phyloP scores from a whole-genome alignment of 2,113 vertebrate genomes.

The Eleginops maclovinus region DNA sequence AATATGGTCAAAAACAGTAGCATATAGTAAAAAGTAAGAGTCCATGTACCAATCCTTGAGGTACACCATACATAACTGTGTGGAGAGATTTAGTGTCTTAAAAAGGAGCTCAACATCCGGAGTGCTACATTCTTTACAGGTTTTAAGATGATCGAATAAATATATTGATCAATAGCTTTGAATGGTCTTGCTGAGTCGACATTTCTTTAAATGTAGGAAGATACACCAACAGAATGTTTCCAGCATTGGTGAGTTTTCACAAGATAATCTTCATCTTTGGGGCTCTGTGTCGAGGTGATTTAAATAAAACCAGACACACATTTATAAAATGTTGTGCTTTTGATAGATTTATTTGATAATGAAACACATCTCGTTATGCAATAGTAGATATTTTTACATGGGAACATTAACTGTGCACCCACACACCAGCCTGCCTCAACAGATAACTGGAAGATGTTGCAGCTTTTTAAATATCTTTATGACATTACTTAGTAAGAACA shows the following conservation, averaged over 20 bases:
- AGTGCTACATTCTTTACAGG: no score
- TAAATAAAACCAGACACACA: not conserved
- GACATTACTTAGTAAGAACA: not conserved
- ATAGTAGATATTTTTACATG: conserved; percentile 12
- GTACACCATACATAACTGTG: rapidly evolving
- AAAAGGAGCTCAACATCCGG: no score
- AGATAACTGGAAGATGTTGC: conserved; percentile 2
- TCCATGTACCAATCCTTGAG: not conserved
- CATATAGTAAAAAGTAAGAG: not conserved
- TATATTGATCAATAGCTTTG: no score
- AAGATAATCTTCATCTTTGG: not conserved
- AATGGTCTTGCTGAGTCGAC: not conserved
- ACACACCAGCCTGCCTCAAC: conserved; percentile 30
- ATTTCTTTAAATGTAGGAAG: not conserved
- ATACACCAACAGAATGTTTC: not conserved
- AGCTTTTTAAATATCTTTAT: not conserved
- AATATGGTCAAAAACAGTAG: not conserved
- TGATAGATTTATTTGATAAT: not conserved
- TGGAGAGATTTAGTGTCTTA: not conserved
- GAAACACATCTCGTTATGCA: conserved; percentile 13
- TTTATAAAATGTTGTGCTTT: not conserved
- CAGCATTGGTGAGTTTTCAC: not conserved
- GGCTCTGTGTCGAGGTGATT: not conserved
- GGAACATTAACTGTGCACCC: conserved; percentile 27
- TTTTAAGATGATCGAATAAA: no score